These are phyloP conservation scores for Amphipyra berbera DNA, from an alignment of 2,888 invertebrate species.

Conservation along the genomic window DNA sequence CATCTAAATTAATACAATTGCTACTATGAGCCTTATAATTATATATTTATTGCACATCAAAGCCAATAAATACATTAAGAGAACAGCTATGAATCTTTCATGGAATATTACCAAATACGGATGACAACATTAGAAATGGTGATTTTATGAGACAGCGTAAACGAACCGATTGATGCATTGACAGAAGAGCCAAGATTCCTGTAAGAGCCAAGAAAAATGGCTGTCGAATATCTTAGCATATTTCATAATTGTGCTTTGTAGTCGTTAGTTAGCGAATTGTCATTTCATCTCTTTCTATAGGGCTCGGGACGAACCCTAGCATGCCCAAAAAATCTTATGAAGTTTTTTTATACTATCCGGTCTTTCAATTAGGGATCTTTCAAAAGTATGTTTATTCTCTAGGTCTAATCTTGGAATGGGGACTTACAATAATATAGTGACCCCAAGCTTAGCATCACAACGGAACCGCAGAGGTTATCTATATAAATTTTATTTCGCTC, in stretches of 20 bases:
- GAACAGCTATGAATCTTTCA: constrained; percentile 11
- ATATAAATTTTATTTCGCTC: constrained; percentile 8
- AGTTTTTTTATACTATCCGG: no score
- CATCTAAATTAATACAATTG: constrained; percentile 23
- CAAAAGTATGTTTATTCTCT: no score
- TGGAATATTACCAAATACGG: constrained; percentile 8
- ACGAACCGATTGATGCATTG: not conserved
- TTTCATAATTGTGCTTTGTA: not conserved
- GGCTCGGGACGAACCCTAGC: no score
- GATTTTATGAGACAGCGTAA: constrained; percentile 7
- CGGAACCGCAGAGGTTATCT: constrained; percentile 1
- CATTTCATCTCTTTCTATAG: no score
- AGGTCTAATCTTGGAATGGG: no score
- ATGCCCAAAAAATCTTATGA: no score
- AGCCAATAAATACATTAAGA: constrained; percentile 6
- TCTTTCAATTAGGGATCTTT: no score
- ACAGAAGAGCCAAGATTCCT: not conserved
- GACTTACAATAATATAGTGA: no score
- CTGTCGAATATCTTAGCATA: not conserved
- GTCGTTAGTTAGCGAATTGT: not conserved
- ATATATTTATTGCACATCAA: constrained; percentile 14
- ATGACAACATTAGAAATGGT: constrained; percentile 3
- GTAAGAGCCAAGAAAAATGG: not conserved
- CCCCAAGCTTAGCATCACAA: no score
- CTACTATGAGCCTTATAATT: not conserved